Evolutionary conservation across 2,113 vertebrate genomes (phyloP).

Genomic region (human (Homo sapiens)): GRCh38 chr13:101786501-101787000

Average conservation of each 20-base stretch:
- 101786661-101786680: background rate
- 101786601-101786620: background rate
- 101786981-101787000: background rate
- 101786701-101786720: background rate
- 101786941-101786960: background rate
- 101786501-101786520: no score
- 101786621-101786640: background rate
- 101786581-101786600: no score
- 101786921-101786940: background rate
- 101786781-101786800: background rate
- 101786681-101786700: background rate
- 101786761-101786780: background rate
- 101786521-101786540: background rate
- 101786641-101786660: background rate
- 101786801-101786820: background rate
- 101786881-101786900: conserved; percentile 12
- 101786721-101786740: background rate
- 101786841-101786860: background rate
- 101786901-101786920: background rate
- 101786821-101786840: background rate
- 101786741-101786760: background rate
- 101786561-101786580: background rate
- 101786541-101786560: background rate
- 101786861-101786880: background rate
- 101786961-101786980: background rate